Evolutionary conservation across 1,140 invertebrate species (phyloP), one percentile per base, ranked within the genome.

Genomic region (Lethocerus indicus): DNA sequence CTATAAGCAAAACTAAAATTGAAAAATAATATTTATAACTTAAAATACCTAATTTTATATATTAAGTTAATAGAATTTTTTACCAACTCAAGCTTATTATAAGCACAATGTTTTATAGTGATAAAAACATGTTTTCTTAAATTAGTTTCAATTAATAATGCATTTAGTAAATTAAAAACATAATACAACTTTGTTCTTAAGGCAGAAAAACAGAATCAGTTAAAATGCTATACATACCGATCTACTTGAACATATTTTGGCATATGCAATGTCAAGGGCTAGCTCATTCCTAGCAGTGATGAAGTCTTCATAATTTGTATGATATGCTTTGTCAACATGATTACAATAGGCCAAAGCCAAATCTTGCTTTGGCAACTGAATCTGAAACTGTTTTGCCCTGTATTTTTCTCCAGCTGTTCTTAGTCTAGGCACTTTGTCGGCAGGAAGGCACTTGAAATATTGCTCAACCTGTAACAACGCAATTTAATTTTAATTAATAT

Each of bases 361-460:
- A 64, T 98, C 94, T 69, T 97, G 92, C 65, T 88, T 90, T 14
- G 92, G 92, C 57, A 96, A 70, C 67, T 97, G 92, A 44, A 75
- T 71, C 47, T 89, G 81, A 52, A 98, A 67, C 66, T 92, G 85
- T 53, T 81, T 75, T 60, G 86, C 76, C 55, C 89, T 63, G 64
- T 79, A 71, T 61, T 82, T 72, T 65, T 91, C 83, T 25, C 89
- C 86, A 37, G 78, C 68, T 21, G 78, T 77, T 37, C 80, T 81
- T 47, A 84, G 61, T 55, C 76, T 71, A 16, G 87, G 86, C 46
- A 88, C 79, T 62, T 83, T 79, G 57, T 82, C 75, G 53, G 78
- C 68, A 20, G 84, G 83, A 59, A 88, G 63, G 65, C 76, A 73
- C 46, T 76, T 73, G 62, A 87, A 87, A 63, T 79, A 83, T 57